These are phyloP conservation scores for Prinia subflava DNA, from an alignment of 2,113 vertebrate species.

Conservation along the genomic window DNA sequence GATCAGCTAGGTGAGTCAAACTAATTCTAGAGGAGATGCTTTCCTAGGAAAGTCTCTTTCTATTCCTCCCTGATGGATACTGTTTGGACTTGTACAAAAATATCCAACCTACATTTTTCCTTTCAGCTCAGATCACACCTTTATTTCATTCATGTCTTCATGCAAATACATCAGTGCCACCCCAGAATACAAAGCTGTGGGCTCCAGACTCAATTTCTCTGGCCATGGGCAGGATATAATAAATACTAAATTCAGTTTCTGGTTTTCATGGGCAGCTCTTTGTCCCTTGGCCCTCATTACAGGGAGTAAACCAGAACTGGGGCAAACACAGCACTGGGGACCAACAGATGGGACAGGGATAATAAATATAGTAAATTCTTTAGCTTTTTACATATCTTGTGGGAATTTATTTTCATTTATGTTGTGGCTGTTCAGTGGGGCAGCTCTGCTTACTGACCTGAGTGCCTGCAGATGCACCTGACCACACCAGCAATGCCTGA, in stretches of 20 bases:
- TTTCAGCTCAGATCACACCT: neutral
- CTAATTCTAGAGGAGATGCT: neutral
- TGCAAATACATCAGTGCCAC: neutral
- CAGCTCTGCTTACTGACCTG: neutral
- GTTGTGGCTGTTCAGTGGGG: neutral
- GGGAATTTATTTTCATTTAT: neutral
- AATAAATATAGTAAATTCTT: neutral
- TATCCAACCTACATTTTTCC: neutral
- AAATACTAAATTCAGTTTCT: neutral
- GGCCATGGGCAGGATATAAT: neutral
- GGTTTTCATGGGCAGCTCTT: neutral
- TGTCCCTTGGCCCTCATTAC: neutral
- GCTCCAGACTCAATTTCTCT: neutral
- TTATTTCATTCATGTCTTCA: neutral
- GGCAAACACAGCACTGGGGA: rapidly evolving
- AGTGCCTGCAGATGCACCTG: neutral
- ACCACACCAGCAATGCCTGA: neutral
- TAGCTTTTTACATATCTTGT: neutral
- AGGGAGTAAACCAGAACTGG: neutral
- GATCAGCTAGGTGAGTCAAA: neutral
- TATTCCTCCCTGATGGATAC: neutral
- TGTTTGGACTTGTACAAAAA: neutral
- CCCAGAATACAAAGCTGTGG: neutral
- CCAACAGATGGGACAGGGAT: neutral
- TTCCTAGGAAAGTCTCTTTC: neutral